Evolutionary conservation across 2,113 vertebrate species (phyloP), one percentile per base, ranked within the genome.

Genomic region (Trogon melanurus): DNA sequence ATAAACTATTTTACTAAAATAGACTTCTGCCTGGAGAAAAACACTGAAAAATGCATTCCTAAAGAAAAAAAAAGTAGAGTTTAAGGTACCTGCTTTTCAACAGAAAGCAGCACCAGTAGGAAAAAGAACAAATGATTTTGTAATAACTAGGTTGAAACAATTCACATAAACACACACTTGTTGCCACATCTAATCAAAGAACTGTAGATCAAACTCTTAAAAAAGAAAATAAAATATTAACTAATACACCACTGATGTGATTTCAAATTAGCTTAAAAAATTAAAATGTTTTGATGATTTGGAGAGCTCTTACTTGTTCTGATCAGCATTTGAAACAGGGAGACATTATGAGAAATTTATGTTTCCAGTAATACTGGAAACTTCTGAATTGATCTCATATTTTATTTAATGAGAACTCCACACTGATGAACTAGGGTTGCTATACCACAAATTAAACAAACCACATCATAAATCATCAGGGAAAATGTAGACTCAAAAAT

Each of bases 331-430:
- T 69, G 87, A 80, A 85, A 65, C 53, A 93, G 23, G 50, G 57
- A 89, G 22, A 67, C 29, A 74, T 21, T 95, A 41, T 81, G 11
- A 93, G 41, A 92, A 84, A 26, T 67, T 53, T 65, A 22, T 78
- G n/a, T 74, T 96, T 93, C 84, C 89, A 53, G 73, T 92, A 89
- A 91, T 61, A 83, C 14, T 57, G 53, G 53, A 81, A 95, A 79
- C 36, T 89, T 85, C 38, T 74, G 65, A 88, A 86, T 21, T 60
- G 64, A 85, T 92, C 61, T 93, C 45, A 61, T 97, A 71, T 95
- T 93, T 96, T 93, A 95, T 92, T 92, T 87, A 95, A 67, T 13
- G 2, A 85, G 41, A 89, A 64, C 9, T 60, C 26, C 34, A 75
- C 38, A 84, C 11, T 60, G 57, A 69, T 79, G 61, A 92, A 89